Evolutionary conservation across 2,888 invertebrate genomes (phyloP).

Genomic region (Nasonovia ribisnigri): DNA sequence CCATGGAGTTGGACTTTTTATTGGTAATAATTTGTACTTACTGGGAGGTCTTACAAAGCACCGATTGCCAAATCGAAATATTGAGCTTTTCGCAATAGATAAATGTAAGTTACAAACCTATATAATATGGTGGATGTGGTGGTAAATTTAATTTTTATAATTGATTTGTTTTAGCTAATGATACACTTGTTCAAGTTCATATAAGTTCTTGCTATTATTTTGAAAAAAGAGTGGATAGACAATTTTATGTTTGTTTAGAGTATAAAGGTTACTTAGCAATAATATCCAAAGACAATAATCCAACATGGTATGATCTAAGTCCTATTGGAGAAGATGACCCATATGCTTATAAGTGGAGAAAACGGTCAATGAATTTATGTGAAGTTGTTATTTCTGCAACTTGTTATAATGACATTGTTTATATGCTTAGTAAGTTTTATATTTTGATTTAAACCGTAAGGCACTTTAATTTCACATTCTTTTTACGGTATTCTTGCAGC

Average conservation of each 20-base stretch:
- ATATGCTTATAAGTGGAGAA: background rate
- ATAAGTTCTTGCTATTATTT: background rate
- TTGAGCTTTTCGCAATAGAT: background rate
- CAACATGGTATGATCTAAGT: background rate
- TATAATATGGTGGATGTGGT: background rate
- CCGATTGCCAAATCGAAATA: background rate
- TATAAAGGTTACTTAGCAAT: background rate
- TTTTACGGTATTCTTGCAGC: background rate
- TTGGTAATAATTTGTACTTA: background rate
- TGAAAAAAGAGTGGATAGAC: background rate
- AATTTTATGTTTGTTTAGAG: background rate
- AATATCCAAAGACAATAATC: background rate
- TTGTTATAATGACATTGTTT: background rate
- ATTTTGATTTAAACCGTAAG: background rate
- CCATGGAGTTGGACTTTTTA: slow-evolving; percentile 10
- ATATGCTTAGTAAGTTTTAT: slow-evolving; percentile 19
- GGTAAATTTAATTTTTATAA: background rate
- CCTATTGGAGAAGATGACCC: too few species aligned
- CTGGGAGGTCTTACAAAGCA: slow-evolving; percentile 24
- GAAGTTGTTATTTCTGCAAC: slow-evolving; percentile 4
- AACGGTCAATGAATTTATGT: background rate
- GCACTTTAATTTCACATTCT: background rate
- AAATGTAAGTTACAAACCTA: background rate
- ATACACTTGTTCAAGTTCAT: background rate
- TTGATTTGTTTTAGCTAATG: background rate